Percentiles rank a stretch among this genome's conserved stretches.
phyloP scores from a whole-genome alignment of 2,113 vertebrate species.

The Indicator maculatus region DNA sequence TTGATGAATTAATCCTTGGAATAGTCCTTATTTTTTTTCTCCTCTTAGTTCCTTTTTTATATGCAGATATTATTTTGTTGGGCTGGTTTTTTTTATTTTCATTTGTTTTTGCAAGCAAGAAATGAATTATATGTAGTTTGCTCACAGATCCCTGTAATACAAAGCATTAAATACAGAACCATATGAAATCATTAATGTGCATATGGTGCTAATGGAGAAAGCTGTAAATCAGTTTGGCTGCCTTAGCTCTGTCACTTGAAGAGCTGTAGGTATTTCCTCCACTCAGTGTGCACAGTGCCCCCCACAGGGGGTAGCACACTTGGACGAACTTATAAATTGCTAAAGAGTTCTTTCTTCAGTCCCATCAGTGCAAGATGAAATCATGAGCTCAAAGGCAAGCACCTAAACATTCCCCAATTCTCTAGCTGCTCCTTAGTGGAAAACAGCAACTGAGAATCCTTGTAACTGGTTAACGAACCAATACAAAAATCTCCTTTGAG shows the following conservation, averaged over 20 bases:
- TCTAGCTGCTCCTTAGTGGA: not conserved
- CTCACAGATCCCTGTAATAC: not conserved
- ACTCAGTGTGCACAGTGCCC: fast-evolving
- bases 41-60: not conserved
- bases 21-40: slow-evolving; percentile 15
- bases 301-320: fast-evolving
- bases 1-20: slow-evolving; percentile 35
- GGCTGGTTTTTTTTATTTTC: not conserved
- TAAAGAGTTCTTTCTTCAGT: fast-evolving
- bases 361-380: not conserved
- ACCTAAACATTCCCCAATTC: not conserved
- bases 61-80: not conserved
- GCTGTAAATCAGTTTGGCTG: not conserved
- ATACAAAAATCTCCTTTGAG: not conserved
- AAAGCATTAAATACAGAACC: not conserved
- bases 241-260: not conserved
- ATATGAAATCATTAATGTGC: not conserved
- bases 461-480: not conserved
- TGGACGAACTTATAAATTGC: not conserved
- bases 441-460: not conserved
- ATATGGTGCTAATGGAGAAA: not conserved
- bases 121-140: not conserved
- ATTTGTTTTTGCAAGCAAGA: not conserved
- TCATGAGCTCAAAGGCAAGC: not conserved
- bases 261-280: not conserved